Conservation (phyloP, 1,140 invertebrate species). For the Drosophila sechellia region DNA sequence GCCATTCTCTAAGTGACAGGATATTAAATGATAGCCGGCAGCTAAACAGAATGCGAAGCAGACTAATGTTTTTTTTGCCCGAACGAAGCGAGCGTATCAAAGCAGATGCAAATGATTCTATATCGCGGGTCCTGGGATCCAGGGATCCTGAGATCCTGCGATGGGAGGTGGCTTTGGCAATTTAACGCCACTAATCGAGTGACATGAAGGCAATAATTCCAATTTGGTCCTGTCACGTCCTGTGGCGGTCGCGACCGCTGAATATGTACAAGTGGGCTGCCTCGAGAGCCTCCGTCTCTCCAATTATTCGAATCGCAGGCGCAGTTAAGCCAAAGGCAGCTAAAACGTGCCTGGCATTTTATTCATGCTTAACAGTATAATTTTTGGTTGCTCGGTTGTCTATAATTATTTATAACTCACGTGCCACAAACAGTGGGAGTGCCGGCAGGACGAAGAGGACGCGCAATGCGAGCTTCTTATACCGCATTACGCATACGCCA, state of each 20-base stretch:
- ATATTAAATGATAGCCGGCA: slow-evolving; percentile 63
- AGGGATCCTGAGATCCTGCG: not conserved
- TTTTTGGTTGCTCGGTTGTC: slow-evolving; percentile 55
- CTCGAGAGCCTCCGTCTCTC: slow-evolving; percentile 5
- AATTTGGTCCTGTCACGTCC: slow-evolving; percentile 68
- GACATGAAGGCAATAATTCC: slow-evolving; percentile 77
- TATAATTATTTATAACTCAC: slow-evolving; percentile 79
- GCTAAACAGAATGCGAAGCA: slow-evolving; percentile 18
- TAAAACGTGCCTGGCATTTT: slow-evolving; percentile 65
- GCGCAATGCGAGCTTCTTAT: slow-evolving; percentile 7
- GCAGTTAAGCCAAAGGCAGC: slow-evolving; percentile 16
- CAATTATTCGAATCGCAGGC: slow-evolving; percentile 21
- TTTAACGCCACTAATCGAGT: slow-evolving; percentile 80
- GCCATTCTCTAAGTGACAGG: slow-evolving; percentile 53
- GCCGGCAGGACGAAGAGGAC: not conserved
- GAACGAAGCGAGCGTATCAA: slow-evolving; percentile 24
- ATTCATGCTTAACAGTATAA: slow-evolving; percentile 45
- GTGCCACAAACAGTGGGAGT: slow-evolving; percentile 46
- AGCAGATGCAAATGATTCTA: slow-evolving; percentile 42
- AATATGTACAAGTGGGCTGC: slow-evolving; percentile 58
- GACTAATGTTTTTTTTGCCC: slow-evolving; percentile 9
- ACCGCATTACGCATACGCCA: slow-evolving; percentile 68
- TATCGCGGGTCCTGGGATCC: not conserved
- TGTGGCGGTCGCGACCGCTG: slow-evolving; percentile 52
- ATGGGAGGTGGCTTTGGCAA: slow-evolving; percentile 55